These are phyloP conservation scores for Tamias sibiricus DNA, from an alignment of 2,113 vertebrate genomes.

Conservation along the genomic window DNA sequence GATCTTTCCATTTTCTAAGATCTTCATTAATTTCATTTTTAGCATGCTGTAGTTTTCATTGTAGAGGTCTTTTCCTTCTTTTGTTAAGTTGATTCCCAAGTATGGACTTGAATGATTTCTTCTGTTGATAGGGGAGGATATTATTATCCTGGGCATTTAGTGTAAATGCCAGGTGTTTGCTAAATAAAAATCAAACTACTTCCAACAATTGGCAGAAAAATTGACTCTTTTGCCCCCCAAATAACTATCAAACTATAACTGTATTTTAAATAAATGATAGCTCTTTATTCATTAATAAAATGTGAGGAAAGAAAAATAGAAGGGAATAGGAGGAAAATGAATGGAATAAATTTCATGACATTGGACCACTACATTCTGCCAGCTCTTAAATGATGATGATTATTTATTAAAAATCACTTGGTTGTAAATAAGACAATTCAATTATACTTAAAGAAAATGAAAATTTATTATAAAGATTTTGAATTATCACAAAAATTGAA, in stretches of 20 bases:
- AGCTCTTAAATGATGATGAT: neutral
- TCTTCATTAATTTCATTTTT: too few relatives aligned
- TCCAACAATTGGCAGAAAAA: neutral
- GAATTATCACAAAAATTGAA: neutral
- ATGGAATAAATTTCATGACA: neutral
- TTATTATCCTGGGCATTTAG: neutral
- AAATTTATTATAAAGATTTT: neutral
- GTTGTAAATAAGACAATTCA: neutral
- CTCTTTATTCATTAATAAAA: neutral
- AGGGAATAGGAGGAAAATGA: neutral
- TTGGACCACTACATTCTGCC: neutral
- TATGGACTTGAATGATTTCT: too few relatives aligned
- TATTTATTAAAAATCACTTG: neutral
- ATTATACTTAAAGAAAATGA: neutral
- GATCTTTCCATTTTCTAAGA: too few relatives aligned
- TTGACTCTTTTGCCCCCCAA: neutral
- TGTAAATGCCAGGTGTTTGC: neutral
- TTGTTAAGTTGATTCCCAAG: too few relatives aligned
- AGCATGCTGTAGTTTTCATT: too few relatives aligned
- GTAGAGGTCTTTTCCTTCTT: too few relatives aligned
- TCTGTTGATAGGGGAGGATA: neutral
- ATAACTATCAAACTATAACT: neutral
- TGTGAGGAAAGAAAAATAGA: neutral
- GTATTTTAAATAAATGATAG: neutral
- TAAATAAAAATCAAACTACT: slow-evolving; percentile 3